These are phyloP conservation scores for Cebus imitator DNA, from an alignment of 2,113 vertebrate species.

Conservation along the genomic window DNA sequence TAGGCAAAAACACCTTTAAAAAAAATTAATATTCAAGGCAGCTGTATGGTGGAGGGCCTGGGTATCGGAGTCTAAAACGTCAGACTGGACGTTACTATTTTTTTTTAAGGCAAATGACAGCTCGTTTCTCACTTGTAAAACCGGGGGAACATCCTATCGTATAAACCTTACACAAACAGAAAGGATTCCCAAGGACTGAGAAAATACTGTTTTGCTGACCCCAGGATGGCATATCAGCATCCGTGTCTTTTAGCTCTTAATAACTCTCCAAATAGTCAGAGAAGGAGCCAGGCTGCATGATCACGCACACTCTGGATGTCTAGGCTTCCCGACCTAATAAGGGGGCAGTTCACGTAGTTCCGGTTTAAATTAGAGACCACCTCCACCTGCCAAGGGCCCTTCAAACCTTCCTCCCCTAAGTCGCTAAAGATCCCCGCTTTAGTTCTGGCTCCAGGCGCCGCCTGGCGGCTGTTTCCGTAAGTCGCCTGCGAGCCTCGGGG, in stretches of 20 bases:
- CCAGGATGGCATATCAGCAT: background rate
- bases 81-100: background rate
- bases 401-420: background rate
- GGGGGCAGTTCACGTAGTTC: background rate
- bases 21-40: background rate
- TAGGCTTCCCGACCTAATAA: background rate
- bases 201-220: background rate
- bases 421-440: background rate
- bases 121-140: slow-evolving; percentile 22
- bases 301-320: background rate
- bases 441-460: slow-evolving; percentile 56
- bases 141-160: background rate
- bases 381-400: background rate
- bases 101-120: background rate
- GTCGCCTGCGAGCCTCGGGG: background rate
- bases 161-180: background rate
- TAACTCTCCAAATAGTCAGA: background rate
- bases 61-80: background rate
- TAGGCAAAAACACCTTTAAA: background rate
- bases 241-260: background rate
- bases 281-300: background rate
- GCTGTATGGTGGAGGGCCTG: background rate
- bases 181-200: background rate
- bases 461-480: slow-evolving; percentile 55
- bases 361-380: background rate